phyloP scores from a whole-genome alignment of 2,797 vertebrate genomes.

The Eurystomus glaucurus region DNA sequence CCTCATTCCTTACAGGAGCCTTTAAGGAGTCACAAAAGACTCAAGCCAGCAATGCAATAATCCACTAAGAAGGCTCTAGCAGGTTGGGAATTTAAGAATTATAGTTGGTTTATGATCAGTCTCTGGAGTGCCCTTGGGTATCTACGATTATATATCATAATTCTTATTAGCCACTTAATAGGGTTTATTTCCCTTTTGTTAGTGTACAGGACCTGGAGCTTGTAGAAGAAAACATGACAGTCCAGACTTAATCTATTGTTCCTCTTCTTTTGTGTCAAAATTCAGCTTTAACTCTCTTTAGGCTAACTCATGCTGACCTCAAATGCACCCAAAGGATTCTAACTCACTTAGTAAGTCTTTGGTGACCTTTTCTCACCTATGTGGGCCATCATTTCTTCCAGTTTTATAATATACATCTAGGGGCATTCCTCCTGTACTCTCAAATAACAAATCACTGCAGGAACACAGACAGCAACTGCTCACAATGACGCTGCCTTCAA shows the following conservation, averaged over 20 bases:
- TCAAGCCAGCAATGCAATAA: background rate
- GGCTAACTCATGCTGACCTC: background rate
- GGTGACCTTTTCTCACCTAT: conserved; percentile 33
- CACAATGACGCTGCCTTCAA: background rate
- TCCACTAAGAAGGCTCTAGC: background rate
- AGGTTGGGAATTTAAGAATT: conserved; percentile 36
- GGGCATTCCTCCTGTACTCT: background rate
- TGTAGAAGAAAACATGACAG: background rate
- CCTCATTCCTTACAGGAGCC: background rate
- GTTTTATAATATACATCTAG: conserved; percentile 29
- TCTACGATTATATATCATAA: conserved; percentile 17
- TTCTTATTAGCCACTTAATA: background rate
- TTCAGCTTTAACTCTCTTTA: background rate
- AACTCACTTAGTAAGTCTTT: conserved; percentile 26
- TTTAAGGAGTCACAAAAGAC: conserved; percentile 18
- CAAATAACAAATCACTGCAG: conserved; percentile 39
- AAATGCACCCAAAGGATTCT: background rate
- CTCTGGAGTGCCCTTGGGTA: conserved; percentile 19
- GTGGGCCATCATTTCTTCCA: conserved; percentile 8
- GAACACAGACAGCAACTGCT: conserved; percentile 46
- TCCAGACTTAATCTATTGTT: background rate
- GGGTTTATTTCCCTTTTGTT: conserved; percentile 5
- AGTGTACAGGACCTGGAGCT: background rate
- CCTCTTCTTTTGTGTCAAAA: background rate
- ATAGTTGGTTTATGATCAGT: conserved; percentile 5